Conservation (phyloP, 2,888 invertebrate genomes). For the Neoascia interrupta region DNA sequence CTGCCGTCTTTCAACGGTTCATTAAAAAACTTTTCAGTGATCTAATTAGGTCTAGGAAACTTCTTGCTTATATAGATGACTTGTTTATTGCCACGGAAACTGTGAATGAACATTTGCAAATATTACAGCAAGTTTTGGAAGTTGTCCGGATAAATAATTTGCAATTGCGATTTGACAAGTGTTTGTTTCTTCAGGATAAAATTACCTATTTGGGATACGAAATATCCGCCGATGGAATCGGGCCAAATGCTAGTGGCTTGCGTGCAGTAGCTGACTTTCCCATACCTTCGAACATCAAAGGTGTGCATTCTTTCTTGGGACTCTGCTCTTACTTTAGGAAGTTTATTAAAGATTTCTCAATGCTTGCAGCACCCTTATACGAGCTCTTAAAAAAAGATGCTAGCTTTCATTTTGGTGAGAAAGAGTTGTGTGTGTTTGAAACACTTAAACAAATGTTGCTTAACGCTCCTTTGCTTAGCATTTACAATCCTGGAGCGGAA, state of each 20-base stretch:
- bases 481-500: constrained; percentile 71
- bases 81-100: constrained; percentile 67
- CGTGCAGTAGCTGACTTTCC: constrained; percentile 20
- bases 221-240: constrained; percentile 16
- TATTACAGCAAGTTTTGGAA: constrained; percentile 37
- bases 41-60: constrained; percentile 25
- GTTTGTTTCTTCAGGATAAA: constrained; percentile 54
- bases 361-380: constrained; percentile 72
- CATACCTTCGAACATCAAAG: constrained; percentile 65
- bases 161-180: constrained; percentile 67
- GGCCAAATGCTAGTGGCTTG: constrained; percentile 18
- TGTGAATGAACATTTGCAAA: constrained; percentile 40
- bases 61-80: constrained; percentile 71
- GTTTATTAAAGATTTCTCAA: constrained; percentile 71
- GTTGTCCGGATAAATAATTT: constrained; percentile 55
- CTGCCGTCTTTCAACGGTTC: constrained; percentile 11
- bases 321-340: constrained; percentile 58
- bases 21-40: constrained; percentile 15
- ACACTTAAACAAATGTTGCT: constrained; percentile 35
- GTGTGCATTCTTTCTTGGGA: constrained; percentile 62
- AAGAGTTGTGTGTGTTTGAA: constrained; percentile 32
- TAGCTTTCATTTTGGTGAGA: constrained; percentile 36
- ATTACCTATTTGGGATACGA: constrained; percentile 19
- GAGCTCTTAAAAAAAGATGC: constrained; percentile 66
- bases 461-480: constrained; percentile 71